These are phyloP conservation scores for Eleginops maclovinus DNA, from an alignment of 2,113 vertebrate genomes.

Conservation along the genomic window DNA sequence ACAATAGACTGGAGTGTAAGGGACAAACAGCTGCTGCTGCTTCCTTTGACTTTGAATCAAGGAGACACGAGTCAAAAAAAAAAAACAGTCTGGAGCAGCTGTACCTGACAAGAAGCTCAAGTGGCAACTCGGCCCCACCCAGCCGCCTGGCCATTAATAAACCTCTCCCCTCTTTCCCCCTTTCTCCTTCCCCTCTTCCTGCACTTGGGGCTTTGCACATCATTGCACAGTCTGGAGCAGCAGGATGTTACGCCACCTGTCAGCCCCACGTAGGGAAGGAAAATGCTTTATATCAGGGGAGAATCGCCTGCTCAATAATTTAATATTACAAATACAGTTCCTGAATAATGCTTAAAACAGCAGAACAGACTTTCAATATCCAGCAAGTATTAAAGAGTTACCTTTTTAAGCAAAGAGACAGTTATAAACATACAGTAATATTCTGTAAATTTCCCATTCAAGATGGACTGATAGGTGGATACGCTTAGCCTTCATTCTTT, in stretches of 20 bases:
- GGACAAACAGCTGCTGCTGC: conserved; percentile 67
- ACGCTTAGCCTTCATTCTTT: background rate
- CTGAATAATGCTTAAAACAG: conserved; percentile 8
- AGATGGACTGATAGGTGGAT: background rate
- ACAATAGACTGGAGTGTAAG: conserved; percentile 21
- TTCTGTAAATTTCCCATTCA: background rate
- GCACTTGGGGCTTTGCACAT: conserved; percentile 46
- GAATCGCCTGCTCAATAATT: background rate
- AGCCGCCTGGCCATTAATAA: conserved; percentile 45
- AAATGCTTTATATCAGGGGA: conserved; percentile 41
- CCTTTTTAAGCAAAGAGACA: background rate
- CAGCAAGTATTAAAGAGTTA: background rate
- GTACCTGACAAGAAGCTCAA: conserved; percentile 74
- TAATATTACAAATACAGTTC: conserved; percentile 17
- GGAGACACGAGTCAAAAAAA: conserved; percentile 57
- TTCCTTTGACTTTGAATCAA: conserved; percentile 81
- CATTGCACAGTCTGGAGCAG: conserved; percentile 69
- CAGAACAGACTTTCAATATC: background rate
- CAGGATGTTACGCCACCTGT: conserved; percentile 59
- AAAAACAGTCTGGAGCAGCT: conserved; percentile 69
- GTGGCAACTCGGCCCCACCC: conserved; percentile 39
- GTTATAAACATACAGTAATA: background rate
- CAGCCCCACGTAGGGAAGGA: conserved; percentile 29
- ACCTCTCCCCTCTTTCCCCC: conserved; percentile 9
- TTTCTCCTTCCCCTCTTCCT: conserved; percentile 19